Conservation (phyloP, 2,888 invertebrate species). For the Epirrhoe tristata region DNA sequence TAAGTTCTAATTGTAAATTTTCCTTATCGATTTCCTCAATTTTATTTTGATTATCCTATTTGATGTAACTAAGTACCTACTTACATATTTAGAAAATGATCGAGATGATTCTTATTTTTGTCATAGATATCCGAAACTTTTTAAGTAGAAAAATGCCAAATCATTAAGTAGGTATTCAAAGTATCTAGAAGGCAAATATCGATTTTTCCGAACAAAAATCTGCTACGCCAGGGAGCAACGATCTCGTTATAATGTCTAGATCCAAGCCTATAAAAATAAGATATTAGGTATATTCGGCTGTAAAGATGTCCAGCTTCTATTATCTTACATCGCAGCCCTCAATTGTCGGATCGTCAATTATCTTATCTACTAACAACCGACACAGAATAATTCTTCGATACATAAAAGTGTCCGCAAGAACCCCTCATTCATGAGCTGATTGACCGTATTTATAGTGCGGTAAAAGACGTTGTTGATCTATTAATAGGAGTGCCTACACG, state of each 20-base stretch:
- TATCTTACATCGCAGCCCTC: conserved; percentile 6
- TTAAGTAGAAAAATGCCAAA: neutral
- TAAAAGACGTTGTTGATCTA: conserved; percentile 27
- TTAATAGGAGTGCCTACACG: conserved; percentile 33
- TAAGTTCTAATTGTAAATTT: neutral
- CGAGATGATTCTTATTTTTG: too few species aligned
- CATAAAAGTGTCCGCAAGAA: conserved; percentile 20
- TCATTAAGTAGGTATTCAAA: conserved; percentile 5
- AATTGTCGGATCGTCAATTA: conserved; percentile 20
- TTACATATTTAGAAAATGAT: too few species aligned
- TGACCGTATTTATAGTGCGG: conserved; percentile 24
- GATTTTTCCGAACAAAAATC: conserved; percentile 25
- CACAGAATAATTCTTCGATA: conserved; percentile 11
- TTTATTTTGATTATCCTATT: too few species aligned
- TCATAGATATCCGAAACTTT: neutral
- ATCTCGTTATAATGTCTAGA: conserved; percentile 30
- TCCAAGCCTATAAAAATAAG: conserved; percentile 23
- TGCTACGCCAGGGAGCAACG: conserved; percentile 19
- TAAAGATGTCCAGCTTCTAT: conserved; percentile 36
- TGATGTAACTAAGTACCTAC: too few species aligned
- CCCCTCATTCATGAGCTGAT: conserved; percentile 22
- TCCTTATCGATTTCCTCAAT: neutral
- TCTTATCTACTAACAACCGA: conserved; percentile 11
- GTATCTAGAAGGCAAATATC: conserved; percentile 16
- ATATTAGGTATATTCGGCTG: conserved; percentile 23